Conservation (phyloP, 2,113 vertebrate genomes). For the Centropristis striata region DNA sequence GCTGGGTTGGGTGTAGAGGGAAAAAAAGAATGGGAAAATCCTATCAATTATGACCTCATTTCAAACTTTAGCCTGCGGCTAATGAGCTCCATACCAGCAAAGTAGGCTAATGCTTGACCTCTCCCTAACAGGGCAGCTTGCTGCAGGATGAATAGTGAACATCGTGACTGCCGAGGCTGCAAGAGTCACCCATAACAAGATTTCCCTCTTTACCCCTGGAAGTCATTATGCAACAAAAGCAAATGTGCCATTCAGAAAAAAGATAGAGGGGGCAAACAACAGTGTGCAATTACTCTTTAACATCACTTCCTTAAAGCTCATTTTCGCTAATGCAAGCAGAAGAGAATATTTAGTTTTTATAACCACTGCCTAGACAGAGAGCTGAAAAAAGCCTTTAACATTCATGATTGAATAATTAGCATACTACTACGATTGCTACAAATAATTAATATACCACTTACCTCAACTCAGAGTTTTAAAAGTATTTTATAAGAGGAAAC, state of each 20-base stretch:
- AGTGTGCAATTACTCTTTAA: neutral
- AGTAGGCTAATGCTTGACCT: conserved; percentile 82
- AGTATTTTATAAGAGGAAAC: neutral
- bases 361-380: neutral
- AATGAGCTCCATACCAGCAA: conserved; percentile 63
- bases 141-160: conserved; percentile 41
- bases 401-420: conserved; percentile 2
- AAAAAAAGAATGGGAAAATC: conserved; percentile 47
- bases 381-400: conserved; percentile 8
- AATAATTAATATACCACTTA: conserved; percentile 7
- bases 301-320: neutral
- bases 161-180: conserved; percentile 18
- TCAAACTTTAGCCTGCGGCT: conserved; percentile 67
- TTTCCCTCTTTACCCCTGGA: conserved; percentile 22
- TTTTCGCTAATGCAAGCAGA: neutral
- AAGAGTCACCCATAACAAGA: conserved; percentile 30
- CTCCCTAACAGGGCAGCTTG: conserved; percentile 31
- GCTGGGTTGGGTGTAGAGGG: conserved; percentile 23
- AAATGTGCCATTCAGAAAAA: conserved; percentile 30
- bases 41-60: conserved; percentile 80
- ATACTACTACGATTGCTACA: neutral
- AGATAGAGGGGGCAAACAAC: neutral
- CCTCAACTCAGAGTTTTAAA: neutral
- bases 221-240: conserved; percentile 39
- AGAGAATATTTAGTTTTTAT: conserved; percentile 1